phyloP scores from a whole-genome alignment of 2,113 vertebrate species.

The Phalacrocorax aristotelis region DNA sequence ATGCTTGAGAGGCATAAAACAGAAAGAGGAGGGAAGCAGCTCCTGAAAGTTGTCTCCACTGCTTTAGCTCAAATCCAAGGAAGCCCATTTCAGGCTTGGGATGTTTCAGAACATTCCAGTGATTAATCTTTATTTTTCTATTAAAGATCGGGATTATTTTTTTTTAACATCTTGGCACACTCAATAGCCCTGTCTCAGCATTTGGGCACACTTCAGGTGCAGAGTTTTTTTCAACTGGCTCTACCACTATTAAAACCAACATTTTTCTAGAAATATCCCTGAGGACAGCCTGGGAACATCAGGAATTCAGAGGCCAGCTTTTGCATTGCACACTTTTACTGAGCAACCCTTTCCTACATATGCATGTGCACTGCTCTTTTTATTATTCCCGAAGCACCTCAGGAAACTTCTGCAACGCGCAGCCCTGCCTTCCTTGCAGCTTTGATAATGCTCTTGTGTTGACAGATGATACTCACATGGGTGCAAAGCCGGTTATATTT shows the following conservation, averaged over 20 bases:
- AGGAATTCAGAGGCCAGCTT: neutral
- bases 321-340: accelerated
- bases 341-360: neutral
- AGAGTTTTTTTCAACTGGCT: neutral
- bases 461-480: constrained; percentile 21
- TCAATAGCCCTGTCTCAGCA: neutral
- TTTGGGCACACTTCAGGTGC: neutral
- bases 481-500: constrained; percentile 43
- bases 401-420: neutral
- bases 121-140: neutral
- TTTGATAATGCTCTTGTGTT: neutral
- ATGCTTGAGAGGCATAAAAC: neutral
- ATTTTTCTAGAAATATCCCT: neutral
- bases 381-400: neutral
- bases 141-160: neutral
- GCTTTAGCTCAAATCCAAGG: neutral
- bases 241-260: neutral
- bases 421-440: neutral
- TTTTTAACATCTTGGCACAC: neutral
- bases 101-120: neutral
- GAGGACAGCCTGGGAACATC: neutral
- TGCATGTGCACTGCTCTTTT: neutral
- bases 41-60: neutral
- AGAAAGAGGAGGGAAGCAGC: neutral
- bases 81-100: neutral